Conservation (phyloP, 2,113 vertebrate species). For the Eurypyga helias region DNA sequence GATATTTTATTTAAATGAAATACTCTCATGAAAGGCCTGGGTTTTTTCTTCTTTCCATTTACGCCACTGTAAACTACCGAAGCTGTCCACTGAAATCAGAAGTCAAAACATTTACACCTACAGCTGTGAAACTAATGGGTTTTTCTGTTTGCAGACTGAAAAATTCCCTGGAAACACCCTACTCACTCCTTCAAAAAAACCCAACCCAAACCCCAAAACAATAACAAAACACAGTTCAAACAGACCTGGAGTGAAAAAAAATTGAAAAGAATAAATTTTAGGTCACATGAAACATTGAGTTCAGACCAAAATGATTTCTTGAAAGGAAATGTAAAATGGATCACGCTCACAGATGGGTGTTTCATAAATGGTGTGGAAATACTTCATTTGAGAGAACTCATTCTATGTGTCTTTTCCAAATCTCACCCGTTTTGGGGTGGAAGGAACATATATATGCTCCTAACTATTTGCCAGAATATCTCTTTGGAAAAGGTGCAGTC, state of each 20-base stretch:
- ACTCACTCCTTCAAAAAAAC: not conserved
- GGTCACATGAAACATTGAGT: not conserved
- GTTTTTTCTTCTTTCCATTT: not conserved
- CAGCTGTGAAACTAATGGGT: constrained; percentile 13
- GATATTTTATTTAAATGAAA: not conserved
- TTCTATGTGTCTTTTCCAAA: not conserved
- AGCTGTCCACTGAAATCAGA: not conserved
- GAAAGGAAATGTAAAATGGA: constrained; percentile 8
- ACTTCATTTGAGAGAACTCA: not conserved
- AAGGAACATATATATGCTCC: not conserved
- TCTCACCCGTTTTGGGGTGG: not conserved
- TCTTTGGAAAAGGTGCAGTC: not conserved
- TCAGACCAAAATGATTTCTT: not conserved
- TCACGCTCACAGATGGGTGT: not conserved
- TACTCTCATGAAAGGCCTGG: not conserved
- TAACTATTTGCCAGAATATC: not conserved
- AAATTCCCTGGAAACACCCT: not conserved
- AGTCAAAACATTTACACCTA: constrained; percentile 1
- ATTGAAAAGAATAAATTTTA: not conserved
- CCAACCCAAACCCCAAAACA: not conserved
- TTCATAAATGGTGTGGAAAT: constrained; percentile 18
- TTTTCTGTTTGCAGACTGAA: constrained; percentile 1
- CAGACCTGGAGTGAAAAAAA: not conserved
- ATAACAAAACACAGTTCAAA: not conserved
- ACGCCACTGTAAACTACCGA: not conserved